phyloP scores from a whole-genome alignment of 2,797 vertebrate genomes.

The Picus viridis region DNA sequence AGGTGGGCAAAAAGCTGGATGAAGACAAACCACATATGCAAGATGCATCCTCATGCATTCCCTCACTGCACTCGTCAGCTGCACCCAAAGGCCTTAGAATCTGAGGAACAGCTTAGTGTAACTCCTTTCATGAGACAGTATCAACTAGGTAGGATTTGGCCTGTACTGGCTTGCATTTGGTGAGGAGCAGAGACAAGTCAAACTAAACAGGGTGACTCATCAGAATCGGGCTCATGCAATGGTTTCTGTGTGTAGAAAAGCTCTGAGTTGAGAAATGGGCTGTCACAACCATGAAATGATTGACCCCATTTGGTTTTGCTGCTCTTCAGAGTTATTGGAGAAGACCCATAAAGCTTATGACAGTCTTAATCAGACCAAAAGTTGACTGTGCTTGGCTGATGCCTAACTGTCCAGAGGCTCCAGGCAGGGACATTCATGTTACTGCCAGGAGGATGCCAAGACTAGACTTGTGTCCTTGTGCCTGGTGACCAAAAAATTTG shows the following conservation, averaged over 20 bases:
- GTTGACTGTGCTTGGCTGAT: neutral
- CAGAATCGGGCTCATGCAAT: neutral
- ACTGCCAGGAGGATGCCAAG: neutral
- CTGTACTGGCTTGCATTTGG: constrained; percentile 24
- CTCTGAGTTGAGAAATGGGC: neutral
- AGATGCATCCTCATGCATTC: neutral
- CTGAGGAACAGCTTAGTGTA: neutral
- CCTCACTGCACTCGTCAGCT: neutral
- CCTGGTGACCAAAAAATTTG: neutral
- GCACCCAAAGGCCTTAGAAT: neutral
- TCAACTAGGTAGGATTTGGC: neutral
- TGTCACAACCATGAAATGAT: neutral
- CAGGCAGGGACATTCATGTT: neutral
- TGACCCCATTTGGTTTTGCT: neutral
- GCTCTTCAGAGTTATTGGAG: neutral
- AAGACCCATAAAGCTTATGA: neutral
- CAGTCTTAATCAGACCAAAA: neutral
- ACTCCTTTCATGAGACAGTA: neutral
- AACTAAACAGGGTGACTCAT: constrained; percentile 11
- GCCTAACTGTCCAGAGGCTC: neutral
- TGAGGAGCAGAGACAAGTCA: constrained; percentile 6
- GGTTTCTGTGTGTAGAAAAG: neutral
- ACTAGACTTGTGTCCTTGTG: neutral
- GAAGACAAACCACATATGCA: fast-evolving
- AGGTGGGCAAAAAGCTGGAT: neutral